Base-by-base conservation (phyloP, 2,888 invertebrate genomes). In the Lathronympha strigana region DNA sequence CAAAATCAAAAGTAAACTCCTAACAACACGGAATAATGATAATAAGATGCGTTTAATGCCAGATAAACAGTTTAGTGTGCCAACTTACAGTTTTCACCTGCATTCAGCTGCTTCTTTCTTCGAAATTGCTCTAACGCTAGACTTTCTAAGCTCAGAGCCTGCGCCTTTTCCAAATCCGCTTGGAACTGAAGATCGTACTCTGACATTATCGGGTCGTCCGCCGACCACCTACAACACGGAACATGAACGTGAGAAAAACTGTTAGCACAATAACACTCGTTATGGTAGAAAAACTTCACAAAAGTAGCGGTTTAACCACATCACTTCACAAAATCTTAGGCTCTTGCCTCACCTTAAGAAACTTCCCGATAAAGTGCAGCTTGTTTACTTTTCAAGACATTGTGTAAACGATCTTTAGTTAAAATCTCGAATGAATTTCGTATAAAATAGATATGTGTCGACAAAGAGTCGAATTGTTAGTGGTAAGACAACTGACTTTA, bases 111-210 rank as follows among this genome's bases (percentile, higher is more conserved):
- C 84, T 95, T 96, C 84, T 95, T 94, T 70, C 95, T 93, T 73
- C 94, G 93, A 84, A 96, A 97, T 81, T 96, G 95, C 79, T 97
- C 97, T 72, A 97, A 89, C 43, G 97, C 97, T 72, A 97, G 92
- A 78, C 96, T 96, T 90, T 97, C 97, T 79, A 97, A 91, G 88
- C 97, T 97, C 53, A 97, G 90, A 58, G 97, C 97, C 82, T 96
- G 96, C 1, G 97, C 97, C 84, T 95, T 95, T 86, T 97, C 97
- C 83, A 97, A 89, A 81, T 98, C 97, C 70, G 96, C 96, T 92
- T 96, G 94, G 81, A 96, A 97, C 86, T 97, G 95, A 77, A 95
- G 94, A 78, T 97, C 97, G 90, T 95, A 95, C 81, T 96, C 96
- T 61, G 92, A 92, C 92, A 92, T 92, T 78, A 75, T 89, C 73